Conservation (phyloP, 2,797 vertebrate species). For the Anabas testudineus region DNA sequence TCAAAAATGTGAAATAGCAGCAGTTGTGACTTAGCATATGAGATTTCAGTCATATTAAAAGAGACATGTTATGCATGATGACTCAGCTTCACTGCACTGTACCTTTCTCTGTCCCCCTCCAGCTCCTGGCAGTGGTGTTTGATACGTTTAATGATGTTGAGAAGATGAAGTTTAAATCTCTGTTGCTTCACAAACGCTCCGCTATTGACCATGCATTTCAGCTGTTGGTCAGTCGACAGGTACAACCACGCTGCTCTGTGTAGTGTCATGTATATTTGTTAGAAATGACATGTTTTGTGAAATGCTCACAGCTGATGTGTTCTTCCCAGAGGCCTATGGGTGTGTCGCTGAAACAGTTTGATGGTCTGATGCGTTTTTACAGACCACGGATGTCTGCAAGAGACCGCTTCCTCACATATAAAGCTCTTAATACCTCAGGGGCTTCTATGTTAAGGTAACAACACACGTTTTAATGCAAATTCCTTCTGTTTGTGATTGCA, state of each 20-base stretch:
- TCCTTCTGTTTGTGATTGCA: neutral
- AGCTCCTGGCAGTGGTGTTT: conserved; percentile 98
- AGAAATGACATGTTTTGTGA: neutral
- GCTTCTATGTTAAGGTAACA: conserved; percentile 89
- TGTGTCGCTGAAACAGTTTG: conserved; percentile 94
- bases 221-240: conserved; percentile 92
- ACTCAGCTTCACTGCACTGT: neutral
- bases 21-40: neutral
- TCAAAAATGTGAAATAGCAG: no score
- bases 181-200: conserved; percentile 94
- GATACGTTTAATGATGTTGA: conserved; percentile 98
- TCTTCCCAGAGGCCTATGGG: conserved; percentile 88
- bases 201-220: conserved; percentile 93
- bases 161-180: conserved; percentile 97
- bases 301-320: neutral
- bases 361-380: conserved; percentile 96
- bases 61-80: no score
- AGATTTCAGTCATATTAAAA: neutral
- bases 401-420: conserved; percentile 95
- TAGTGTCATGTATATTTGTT: neutral
- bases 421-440: conserved; percentile 91
- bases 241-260: conserved; percentile 58
- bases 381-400: conserved; percentile 91
- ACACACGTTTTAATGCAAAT: neutral
- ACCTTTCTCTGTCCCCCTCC: conserved; percentile 9